phyloP scores from a whole-genome alignment of 1,140 invertebrate genomes.

The Whitmania pigra region DNA sequence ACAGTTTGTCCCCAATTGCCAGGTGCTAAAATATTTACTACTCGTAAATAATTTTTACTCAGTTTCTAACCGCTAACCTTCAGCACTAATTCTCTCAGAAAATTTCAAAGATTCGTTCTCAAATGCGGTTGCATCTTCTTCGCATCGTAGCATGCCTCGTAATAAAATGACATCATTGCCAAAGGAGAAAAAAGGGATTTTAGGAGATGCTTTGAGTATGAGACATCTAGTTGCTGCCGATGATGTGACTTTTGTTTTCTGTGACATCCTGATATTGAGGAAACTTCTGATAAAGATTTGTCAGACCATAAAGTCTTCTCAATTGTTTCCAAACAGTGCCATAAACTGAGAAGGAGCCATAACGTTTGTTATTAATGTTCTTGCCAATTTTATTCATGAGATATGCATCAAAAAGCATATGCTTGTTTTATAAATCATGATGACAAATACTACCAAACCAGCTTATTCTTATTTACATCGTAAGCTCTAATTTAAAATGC shows the following conservation, averaged over 20 bases:
- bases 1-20: constrained; percentile 31
- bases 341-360: constrained; percentile 30
- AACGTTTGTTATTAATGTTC: constrained; percentile 36
- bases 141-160: constrained; percentile 33
- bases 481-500: too few species aligned
- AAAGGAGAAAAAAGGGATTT: constrained; percentile 29
- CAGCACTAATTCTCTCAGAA: constrained; percentile 25
- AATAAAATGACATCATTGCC: constrained; percentile 33
- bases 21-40: constrained; percentile 24
- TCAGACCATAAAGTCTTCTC: constrained; percentile 28
- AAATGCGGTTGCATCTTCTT: constrained; percentile 28
- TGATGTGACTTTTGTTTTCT: constrained; percentile 34
- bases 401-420: constrained; percentile 15
- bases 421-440: too few species aligned
- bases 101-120: constrained; percentile 31
- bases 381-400: constrained; percentile 35
- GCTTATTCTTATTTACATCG: too few species aligned
- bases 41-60: not conserved
- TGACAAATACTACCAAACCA: too few species aligned
- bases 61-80: not conserved
- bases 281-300: constrained; percentile 30
- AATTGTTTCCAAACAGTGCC: constrained; percentile 26
- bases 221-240: constrained; percentile 36
- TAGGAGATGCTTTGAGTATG: constrained; percentile 37
- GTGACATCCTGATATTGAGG: constrained; percentile 32